Evolutionary conservation across 2,888 invertebrate species (phyloP), one percentile per base, ranked within the genome.

Genomic region (Hemaris fuciformis): DNA sequence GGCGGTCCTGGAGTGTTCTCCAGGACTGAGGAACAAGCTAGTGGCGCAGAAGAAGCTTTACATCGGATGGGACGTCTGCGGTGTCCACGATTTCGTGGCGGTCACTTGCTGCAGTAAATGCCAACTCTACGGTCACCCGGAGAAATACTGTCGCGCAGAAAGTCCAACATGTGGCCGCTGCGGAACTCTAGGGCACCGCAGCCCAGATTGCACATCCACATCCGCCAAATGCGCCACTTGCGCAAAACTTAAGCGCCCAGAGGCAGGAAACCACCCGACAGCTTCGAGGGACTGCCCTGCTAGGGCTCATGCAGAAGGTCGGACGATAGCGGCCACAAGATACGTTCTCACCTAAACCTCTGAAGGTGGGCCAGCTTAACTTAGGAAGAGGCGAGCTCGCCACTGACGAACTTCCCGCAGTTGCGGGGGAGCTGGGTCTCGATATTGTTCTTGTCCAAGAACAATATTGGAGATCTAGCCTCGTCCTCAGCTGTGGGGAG

Each of bases 51-150:
- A 34, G 10, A 8, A 10, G 34, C 5, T 34, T 0, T 34, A 34
- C 13, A 5, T 34, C 3, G 34, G 34, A 2, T 13, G 34, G 34
- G 34, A 34, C 34, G 0, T 34, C 10, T 34, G 34, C 3, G 2
- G 8, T 2, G 10, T 10, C 10, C 0, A n/a, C 3, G 64, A 61
- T 8, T 25, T n/a, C 6, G n/a, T 42, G 0, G 3, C 1, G 0
- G 41, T 58, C 15, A 56, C 75, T 0, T 74, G 74, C 64, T 76
- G 77, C 62, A 43, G 2, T 0, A 74, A 66, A 5, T 80, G 81
- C 56, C 81, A 80, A 23, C 66, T 66, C 0, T 78, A 76, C 27
- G 80, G 79, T 0, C 76, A 80, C 67, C 76, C 75, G 0, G 77
- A 72, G 2, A 72, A 72, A 1, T 68, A 64, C 38, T 77, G 76